Conservation (phyloP, 2,888 invertebrate genomes). For the Drosophila rubida region DNA sequence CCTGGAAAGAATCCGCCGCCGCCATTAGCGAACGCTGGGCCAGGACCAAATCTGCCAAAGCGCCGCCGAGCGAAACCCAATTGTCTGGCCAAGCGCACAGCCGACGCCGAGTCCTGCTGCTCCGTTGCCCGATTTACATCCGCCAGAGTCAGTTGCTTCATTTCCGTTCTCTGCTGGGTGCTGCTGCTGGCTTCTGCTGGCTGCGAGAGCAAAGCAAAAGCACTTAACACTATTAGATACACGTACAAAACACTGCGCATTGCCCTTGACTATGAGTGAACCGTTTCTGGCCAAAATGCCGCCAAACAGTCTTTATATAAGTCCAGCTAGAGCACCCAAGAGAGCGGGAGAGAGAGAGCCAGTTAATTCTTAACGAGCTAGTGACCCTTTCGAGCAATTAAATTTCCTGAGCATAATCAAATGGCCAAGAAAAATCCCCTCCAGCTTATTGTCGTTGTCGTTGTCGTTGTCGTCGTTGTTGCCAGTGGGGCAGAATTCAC, state of each 20-base stretch:
- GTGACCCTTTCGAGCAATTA: conserved; percentile 73
- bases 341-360: not conserved
- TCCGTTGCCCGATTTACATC: conserved; percentile 72
- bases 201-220: conserved; percentile 38
- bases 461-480: not conserved
- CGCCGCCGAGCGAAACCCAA: conserved; percentile 45
- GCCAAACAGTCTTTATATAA: conserved; percentile 56
- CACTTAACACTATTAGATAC: conserved; percentile 74
- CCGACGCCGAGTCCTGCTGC: conserved; percentile 60
- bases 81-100: conserved; percentile 66
- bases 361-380: conserved; percentile 67
- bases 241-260: conserved; percentile 58
- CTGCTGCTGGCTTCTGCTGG: not conserved
- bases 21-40: conserved; percentile 17
- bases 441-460: conserved; percentile 20
- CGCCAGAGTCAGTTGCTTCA: conserved; percentile 67
- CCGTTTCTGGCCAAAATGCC: conserved; percentile 25
- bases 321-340: not conserved
- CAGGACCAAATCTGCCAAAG: conserved; percentile 35
- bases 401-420: conserved; percentile 76
- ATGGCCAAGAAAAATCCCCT: conserved; percentile 66
- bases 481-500: conserved; percentile 1
- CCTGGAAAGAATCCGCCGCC: conserved; percentile 4
- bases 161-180: conserved; percentile 53
- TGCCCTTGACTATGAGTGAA: conserved; percentile 33